Base-by-base conservation (phyloP, 2,113 vertebrate genomes). In the Lepus americanus region DNA sequence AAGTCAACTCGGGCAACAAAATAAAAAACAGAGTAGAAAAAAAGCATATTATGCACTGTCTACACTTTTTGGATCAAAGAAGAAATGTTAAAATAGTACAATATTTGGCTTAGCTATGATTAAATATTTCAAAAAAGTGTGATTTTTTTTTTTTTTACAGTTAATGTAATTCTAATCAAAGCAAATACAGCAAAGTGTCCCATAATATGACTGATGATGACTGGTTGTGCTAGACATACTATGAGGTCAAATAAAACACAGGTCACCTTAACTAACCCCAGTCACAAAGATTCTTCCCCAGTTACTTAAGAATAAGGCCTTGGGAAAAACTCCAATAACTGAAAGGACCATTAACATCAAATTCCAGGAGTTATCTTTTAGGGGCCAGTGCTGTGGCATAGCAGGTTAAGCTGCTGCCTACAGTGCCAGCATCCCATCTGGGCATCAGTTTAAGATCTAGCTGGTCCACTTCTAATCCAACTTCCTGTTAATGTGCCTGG, bases 311-410 rank as follows among this genome's bases (percentile, higher is more conserved):
- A 66, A 76, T 16, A 73, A 90, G 94, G 33, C 64, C 59, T 78
- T 87, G 69, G 72, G 72, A 94, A 84, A 44, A 59, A 70, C 25
- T 94, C 86, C 20, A 87, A 44, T n/a, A 63, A 17, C 31, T 61
- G 1, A 2, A 70, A 76, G 12, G 63, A 39, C 33, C 55, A 64
- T 1, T 44, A 72, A 82, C 5, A 33, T 33, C 22, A 73, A 29
- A 5, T 72, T 1, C 80, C 25, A 77, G n/a, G 23, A 13, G 13
- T 25, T 80, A 44, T 44, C 44, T 44, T 44, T 44, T 44, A 7
- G 44, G 44, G 44, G 44, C 44, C 44, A 44, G 44, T 44, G 44
- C 44, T 44, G 44, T 44, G 44, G 44, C 44, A 44, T 44, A 44
- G 44, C 44, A 44, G 44, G 44, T 44, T 44, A 44, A 44, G 6